Conservation (phyloP, 2,797 vertebrate genomes). For the Spinus pinus region DNA sequence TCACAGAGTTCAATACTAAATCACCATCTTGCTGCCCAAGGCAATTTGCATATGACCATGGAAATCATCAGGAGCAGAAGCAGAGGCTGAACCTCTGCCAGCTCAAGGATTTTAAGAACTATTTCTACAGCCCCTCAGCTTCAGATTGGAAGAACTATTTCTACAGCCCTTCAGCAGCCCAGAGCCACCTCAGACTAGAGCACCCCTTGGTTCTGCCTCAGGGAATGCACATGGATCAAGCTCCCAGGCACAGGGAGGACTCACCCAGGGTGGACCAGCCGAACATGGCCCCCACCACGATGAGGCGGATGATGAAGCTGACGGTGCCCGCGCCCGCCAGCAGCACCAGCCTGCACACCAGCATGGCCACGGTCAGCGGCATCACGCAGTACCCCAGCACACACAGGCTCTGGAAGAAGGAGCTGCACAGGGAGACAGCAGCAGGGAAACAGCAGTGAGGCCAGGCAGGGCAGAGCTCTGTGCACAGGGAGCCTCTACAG, state of each 20-base stretch:
- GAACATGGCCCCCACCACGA: conserved; percentile 86
- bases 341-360: conserved; percentile 89
- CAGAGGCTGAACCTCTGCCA: neutral
- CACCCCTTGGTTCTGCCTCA: fast-evolving
- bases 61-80: neutral
- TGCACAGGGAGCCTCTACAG: fast-evolving
- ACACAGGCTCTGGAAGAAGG: conserved; percentile 97
- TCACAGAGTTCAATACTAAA: neutral
- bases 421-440: conserved; percentile 68
- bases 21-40: neutral
- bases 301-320: conserved; percentile 84
- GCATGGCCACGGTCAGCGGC: conserved; percentile 90
- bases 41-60: fast-evolving
- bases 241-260: neutral
- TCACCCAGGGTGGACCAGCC: conserved; percentile 91
- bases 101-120: neutral
- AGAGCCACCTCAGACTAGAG: too few relatives aligned
- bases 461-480: fast-evolving
- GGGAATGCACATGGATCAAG: fast-evolving
- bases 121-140: neutral
- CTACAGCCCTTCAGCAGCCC: neutral
- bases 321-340: conserved; percentile 65
- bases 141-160: neutral
- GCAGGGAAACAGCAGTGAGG: neutral
- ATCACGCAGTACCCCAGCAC: conserved; percentile 95